Base-by-base conservation (phyloP, 2,113 vertebrate genomes). In the Cnemophilus loriae region DNA sequence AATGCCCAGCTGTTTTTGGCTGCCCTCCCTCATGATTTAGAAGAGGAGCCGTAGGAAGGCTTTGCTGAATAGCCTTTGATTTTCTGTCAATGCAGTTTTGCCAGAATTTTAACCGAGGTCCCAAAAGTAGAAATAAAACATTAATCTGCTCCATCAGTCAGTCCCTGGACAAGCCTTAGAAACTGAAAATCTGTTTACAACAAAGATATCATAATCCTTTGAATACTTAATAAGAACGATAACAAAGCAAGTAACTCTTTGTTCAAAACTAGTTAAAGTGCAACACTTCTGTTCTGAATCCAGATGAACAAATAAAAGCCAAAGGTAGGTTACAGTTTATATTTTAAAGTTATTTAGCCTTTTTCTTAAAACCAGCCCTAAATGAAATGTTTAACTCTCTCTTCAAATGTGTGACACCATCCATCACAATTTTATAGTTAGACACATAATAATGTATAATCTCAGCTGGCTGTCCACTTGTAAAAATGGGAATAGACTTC, bases 401-500 rank as follows among this genome's bases (percentile, higher is more conserved):
- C 92, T 98, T 97, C 98, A 98, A 98, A 97, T 97, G 89, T 96
- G 95, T 98, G 97, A 98, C 97, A 98, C 96, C 94, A 98, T 98
- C 98, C 97, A 98, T 98, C 98, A 98, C 98, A 97, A 98, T 98
- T 98, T 98, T 98, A 98, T 97, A 98, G 97, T 98, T 98, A 97
- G 98, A 98, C 98, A 98, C 97, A 97, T 98, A 98, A 98, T 98
- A 98, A 98, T 98, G 97, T 98, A 98, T 98, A 98, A 98, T 98
- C 98, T 98, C 95, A 97, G 97, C 96, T 98, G 97, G 95, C 98
- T 98, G 98, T 98, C 98, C 98, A 98, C 98, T 98, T 98, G 98
- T 97, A 98, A 98, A 98, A 98, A 98, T 98, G 97, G 98, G 98
- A 98, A 98, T 97, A 98, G 98, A 98, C 98, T 98, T 97, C 93